Evolutionary conservation across 2,888 invertebrate species (phyloP).

Genomic region (Pammene fasciana): DNA sequence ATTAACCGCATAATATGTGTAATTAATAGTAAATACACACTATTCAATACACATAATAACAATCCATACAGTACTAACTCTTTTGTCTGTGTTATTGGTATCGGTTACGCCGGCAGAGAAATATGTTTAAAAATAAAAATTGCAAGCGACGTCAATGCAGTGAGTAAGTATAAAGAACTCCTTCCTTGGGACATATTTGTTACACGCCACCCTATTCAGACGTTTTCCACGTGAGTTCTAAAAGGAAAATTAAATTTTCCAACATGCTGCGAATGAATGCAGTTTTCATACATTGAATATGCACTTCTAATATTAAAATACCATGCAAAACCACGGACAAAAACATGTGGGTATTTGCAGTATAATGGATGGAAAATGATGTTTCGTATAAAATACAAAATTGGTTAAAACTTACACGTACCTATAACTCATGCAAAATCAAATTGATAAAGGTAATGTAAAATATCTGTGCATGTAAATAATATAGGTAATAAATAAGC

Average conservation of each 20-base stretch:
- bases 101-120: slow-evolving; percentile 3
- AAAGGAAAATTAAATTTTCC: slow-evolving; percentile 44
- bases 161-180: slow-evolving; percentile 20
- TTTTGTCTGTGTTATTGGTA: slow-evolving; percentile 7
- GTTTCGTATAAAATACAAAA: too few species aligned
- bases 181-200: slow-evolving; percentile 51
- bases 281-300: background rate
- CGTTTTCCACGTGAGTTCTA: slow-evolving; percentile 49
- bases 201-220: slow-evolving; percentile 49
- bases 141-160: slow-evolving; percentile 17
- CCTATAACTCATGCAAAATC: too few species aligned
- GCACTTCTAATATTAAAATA: background rate
- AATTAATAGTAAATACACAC: background rate
- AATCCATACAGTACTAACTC: background rate
- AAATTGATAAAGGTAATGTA: too few species aligned
- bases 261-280: background rate
- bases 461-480: too few species aligned
- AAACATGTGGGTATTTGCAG: too few species aligned
- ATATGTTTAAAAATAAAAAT: slow-evolving; percentile 1
- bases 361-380: too few species aligned
- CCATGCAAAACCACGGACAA: too few species aligned
- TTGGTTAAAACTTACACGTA: too few species aligned
- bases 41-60: background rate
- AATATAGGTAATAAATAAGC: too few species aligned
- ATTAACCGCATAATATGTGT: background rate